Conservation (phyloP, 2,888 invertebrate genomes). For the Dysmachus trigonus region DNA sequence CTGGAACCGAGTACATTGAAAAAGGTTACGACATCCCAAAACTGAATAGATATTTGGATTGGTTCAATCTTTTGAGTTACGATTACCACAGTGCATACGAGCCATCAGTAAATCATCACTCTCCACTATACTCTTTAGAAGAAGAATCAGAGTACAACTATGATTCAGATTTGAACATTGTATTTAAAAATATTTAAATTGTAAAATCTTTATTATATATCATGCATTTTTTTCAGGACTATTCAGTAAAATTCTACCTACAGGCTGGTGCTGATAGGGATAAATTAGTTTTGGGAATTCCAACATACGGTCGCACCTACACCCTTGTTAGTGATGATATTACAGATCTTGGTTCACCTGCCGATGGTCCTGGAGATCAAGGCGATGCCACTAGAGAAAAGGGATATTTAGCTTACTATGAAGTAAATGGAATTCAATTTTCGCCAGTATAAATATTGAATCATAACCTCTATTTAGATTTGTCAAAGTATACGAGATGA, state of each 20-base stretch:
- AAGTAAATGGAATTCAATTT: conserved; percentile 67
- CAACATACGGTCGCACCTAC: conserved; percentile 90
- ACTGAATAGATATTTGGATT: conserved; percentile 87
- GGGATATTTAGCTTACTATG: conserved; percentile 92
- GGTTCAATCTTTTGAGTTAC: conserved; percentile 90
- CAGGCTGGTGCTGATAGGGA: conserved; percentile 80
- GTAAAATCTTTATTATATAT: not conserved
- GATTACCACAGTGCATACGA: conserved; percentile 94
- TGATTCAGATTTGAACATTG: conserved; percentile 87
- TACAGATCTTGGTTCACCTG: conserved; percentile 84
- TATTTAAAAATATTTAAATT: conserved; percentile 66
- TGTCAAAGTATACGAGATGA: conserved; percentile 82
- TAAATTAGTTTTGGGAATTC: conserved; percentile 86
- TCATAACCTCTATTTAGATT: conserved; percentile 69
- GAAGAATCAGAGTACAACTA: conserved; percentile 88
- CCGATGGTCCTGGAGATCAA: conserved; percentile 90
- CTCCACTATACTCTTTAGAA: conserved; percentile 81
- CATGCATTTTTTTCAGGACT: conserved; percentile 70
- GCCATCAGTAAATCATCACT: conserved; percentile 90
- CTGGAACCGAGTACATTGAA: conserved; percentile 91
- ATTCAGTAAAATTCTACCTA: conserved; percentile 83
- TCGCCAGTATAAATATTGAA: not conserved
- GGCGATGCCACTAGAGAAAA: conserved; percentile 92
- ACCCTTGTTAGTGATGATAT: conserved; percentile 87
- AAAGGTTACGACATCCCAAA: conserved; percentile 92